These are phyloP conservation scores for Epizoanthus ramosus DNA, from an alignment of 92 coral and sea anemone species.

Conservation along the genomic window DNA sequence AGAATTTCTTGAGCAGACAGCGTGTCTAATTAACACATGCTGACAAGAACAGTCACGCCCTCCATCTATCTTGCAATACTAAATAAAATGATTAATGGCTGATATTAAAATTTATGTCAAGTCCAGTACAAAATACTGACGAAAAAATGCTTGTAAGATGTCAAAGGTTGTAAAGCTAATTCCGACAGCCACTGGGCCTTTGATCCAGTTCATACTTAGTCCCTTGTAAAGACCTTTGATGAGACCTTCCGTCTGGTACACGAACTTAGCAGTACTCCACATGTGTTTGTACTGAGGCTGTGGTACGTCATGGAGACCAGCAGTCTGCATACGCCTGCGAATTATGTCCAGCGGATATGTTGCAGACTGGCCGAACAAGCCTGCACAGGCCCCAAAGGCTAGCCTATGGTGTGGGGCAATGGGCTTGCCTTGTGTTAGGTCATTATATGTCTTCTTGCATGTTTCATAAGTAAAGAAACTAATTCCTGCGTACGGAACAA, in stretches of 20 bases:
- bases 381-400: constrained; percentile 97
- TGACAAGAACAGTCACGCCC: not conserved
- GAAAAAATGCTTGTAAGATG: constrained; percentile 78
- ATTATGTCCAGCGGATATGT: constrained; percentile 94
- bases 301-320: constrained; percentile 71
- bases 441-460: constrained; percentile 77
- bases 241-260: constrained; percentile 82
- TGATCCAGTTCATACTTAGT: constrained; percentile 95
- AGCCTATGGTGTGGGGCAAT: constrained; percentile 84
- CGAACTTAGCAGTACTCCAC: constrained; percentile 85
- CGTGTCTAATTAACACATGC: no score
- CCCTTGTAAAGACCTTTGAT: constrained; percentile 87
- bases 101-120: not conserved
- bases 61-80: not conserved
- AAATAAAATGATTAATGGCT: not conserved
- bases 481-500: constrained; percentile 94
- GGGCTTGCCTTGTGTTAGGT: constrained; percentile 53
- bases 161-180: constrained; percentile 97
- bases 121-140: constrained; percentile 50
- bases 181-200: constrained; percentile 98
- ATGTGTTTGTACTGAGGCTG: constrained; percentile 87
- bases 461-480: constrained; percentile 96
- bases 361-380: constrained; percentile 88
- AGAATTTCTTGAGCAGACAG: no score
- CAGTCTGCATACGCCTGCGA: constrained; percentile 98